Base-by-base conservation (phyloP, 2,113 vertebrate species). In the Ciconia stormi region DNA sequence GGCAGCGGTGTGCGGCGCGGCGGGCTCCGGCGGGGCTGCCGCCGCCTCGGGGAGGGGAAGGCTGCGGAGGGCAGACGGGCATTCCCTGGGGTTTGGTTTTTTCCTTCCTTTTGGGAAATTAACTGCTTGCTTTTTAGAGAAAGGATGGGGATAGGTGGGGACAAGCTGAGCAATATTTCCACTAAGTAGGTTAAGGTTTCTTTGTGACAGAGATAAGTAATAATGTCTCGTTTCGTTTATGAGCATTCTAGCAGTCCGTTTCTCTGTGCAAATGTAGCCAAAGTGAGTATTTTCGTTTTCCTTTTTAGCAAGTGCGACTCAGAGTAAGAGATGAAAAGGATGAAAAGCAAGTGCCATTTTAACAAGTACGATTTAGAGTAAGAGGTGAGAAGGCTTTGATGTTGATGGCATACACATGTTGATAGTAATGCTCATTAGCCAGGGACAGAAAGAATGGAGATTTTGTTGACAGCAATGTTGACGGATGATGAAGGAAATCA, bases 201-300 rank as follows among this genome's bases (percentile, higher is more conserved):
- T 71, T 71, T 67, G 34, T 77, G 52, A 20, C 5, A 38, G 80
- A 52, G 42, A 20, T 18, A 44, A 86, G 38, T 83, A 55, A 42
- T 93, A 55, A 5, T 67, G 59, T 79, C 92, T 95, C 42, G n/a
- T 96, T 82, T 82, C 47, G 52, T 78, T 47, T 22, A 4, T 77
- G 46, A 84, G 67, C 69, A 21, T 94, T 96, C 83, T 74, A 27
- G 61, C 76, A 80, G 78, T 46, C 82, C 61, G 2, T 96, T 93
- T 96, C 86, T 88, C 49, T 83, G 55, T 34, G 46, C 63, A 82
- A 32, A 63, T 25, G 59, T 62, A 87, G 82, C 90, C 77, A 61
- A 89, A 97, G 96, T 82, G 89, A 95, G 78, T 84, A 72, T 96
- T 74, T 87, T 50, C 53, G 77, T 88, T 78, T 82, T 72, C 36